Evolutionary conservation across 1,140 invertebrate species (phyloP).

Genomic region (Sarcophaga bullata): DNA sequence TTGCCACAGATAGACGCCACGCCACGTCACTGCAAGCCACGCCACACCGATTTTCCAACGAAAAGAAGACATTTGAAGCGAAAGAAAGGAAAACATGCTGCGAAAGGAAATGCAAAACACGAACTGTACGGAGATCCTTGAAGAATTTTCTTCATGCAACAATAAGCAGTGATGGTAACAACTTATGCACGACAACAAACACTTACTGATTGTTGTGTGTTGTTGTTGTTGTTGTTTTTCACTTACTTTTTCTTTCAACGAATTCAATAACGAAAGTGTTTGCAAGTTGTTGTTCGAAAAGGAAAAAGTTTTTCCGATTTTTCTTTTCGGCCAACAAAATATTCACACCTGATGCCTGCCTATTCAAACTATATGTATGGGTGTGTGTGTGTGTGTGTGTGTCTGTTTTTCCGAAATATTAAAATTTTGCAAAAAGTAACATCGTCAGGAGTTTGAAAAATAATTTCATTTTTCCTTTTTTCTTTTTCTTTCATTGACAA

Average conservation of each 20-base stretch:
- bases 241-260: no score
- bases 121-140: not conserved
- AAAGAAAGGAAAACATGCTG: not conserved
- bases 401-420: not conserved
- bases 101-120: not conserved
- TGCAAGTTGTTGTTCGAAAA: not conserved
- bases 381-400: not conserved
- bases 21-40: no score
- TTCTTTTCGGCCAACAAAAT: constrained; percentile 6
- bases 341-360: constrained; percentile 20
- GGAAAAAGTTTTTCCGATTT: not conserved
- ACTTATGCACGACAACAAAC: not conserved
- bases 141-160: not conserved
- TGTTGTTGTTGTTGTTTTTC: no score
- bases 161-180: no score
- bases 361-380: not conserved
- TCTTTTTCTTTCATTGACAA: not conserved
- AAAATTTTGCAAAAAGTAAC: not conserved
- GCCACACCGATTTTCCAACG: no score
- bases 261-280: not conserved
- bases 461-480: not conserved
- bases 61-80: not conserved
- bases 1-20: not conserved
- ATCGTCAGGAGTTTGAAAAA: not conserved
- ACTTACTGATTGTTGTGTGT: no score